Evolutionary conservation across 2,113 vertebrate species (phyloP), one percentile per base, ranked within the genome.

Genomic region (Prietella phreatophila): DNA sequence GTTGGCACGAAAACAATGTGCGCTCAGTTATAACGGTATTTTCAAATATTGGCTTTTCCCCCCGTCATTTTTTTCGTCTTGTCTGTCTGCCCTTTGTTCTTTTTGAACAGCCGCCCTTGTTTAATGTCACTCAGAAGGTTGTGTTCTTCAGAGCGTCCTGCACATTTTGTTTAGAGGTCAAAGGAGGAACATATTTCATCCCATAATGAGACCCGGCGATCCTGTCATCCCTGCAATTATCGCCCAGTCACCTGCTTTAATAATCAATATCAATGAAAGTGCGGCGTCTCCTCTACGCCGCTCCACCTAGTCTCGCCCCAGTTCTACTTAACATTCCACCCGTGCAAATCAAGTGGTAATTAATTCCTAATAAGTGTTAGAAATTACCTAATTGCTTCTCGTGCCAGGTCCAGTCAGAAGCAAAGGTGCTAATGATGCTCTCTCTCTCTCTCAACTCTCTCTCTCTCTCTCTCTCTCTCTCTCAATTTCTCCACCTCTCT

Each of bases 361-460:
- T 94, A 89, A 94, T 93, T 89, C 73, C 86, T 88, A 91, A 91
- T 94, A 92, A 91, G 89, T 89, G 91, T 92, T 90, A 89, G 87
- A 91, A 92, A 92, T 91, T 47, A 86, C 83, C 84, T 94, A 92
- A 93, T 93, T 94, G 92, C 82, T 82, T 85, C 91, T 89, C 83
- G 83, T 91, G 89, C 84, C 87, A 47, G 85, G 87, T 88, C 88
- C 89, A 88, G 85, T 90, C 65, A 87, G 82, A 73, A 87, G 86
- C 71, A 88, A 87, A 73, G 90, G 84, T 90, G 84, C 80, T 94
- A 94, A 93, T 92, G 91, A 93, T 89, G 89, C 88, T 33, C 85
- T 83, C 79, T 90, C 78, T 47, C 87, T 89, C 85, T 56, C 80
- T 47, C 63, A 42, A 42, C 42, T 82, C 76, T 82, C 53, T 82